Percentiles rank a stretch among this genome's conserved stretches.
phyloP scores from a whole-genome alignment of 92 coral and sea anemone genomes.

The Desmophyllum pertusum region DNA sequence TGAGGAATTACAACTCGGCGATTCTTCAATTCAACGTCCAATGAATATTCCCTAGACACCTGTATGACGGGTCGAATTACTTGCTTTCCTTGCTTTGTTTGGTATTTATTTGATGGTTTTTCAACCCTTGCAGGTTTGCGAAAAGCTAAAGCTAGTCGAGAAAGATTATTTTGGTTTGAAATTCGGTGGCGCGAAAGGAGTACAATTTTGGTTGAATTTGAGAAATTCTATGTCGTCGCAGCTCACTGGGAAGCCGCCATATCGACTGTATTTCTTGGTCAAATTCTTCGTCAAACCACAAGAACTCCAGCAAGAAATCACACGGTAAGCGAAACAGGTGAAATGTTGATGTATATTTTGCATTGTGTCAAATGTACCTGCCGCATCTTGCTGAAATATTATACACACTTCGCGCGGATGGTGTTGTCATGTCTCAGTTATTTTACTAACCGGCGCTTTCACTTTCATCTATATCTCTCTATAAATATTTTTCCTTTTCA shows the following conservation, averaged over 20 bases:
- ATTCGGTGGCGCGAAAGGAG: constrained; percentile 90
- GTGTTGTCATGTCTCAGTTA: constrained; percentile 1
- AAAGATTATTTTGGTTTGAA: constrained; percentile 96
- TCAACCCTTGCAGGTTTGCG: constrained; percentile 84
- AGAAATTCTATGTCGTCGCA: constrained; percentile 92
- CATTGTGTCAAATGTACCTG: constrained; percentile 34
- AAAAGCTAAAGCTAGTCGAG: constrained; percentile 87
- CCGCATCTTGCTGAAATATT: constrained; percentile 2
- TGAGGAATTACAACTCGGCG: constrained; percentile 50
- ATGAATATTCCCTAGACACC: constrained; percentile 44
- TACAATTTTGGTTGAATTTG: constrained; percentile 89
- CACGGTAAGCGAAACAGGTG: constrained; percentile 78
- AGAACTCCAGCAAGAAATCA: constrained; percentile 97
- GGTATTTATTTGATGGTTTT: constrained; percentile 5
- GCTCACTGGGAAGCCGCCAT: constrained; percentile 91
- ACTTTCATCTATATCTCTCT: neutral
- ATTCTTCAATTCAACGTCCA: constrained; percentile 8
- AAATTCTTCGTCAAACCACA: constrained; percentile 99
- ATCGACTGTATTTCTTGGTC: constrained; percentile 91
- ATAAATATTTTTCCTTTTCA: constrained; percentile 33
- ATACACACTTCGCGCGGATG: neutral
- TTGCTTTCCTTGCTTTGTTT: constrained; percentile 7
- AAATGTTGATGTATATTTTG: constrained; percentile 36
- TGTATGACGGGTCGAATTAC: constrained; percentile 24
- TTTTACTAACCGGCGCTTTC: neutral